A percentile compares a stretch with the other conserved stretches of the same genome.
Conservation (phyloP, 2,113 vertebrate genomes). For the Chionodraco myersi region DNA sequence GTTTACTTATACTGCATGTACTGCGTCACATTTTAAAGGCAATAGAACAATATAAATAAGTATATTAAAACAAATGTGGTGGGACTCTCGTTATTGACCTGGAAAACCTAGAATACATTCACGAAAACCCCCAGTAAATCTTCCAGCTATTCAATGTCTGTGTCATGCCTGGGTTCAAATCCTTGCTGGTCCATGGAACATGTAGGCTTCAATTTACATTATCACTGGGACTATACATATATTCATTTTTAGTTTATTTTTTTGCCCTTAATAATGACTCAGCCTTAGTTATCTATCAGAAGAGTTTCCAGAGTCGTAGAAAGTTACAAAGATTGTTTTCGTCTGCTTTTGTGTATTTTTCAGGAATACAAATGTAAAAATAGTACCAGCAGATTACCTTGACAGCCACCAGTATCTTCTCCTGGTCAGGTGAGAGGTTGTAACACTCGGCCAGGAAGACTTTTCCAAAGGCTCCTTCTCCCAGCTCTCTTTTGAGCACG, state of each 20-base stretch:
- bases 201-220: no score
- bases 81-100: no score
- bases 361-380: background rate
- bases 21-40: background rate
- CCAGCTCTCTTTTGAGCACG: slow-evolving; percentile 96
- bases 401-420: slow-evolving; percentile 98
- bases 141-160: background rate
- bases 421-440: slow-evolving; percentile 94
- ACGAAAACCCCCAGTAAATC: background rate
- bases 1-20: background rate
- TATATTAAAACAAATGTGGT: background rate
- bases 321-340: background rate
- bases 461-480: slow-evolving; percentile 98
- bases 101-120: background rate
- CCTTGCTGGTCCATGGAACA: background rate
- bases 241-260: no score
- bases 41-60: background rate
- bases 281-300: no score
- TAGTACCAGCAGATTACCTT: slow-evolving; percentile 87
- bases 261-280: no score
- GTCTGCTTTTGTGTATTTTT: background rate
- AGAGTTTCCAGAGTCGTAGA: no score
- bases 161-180: background rate
- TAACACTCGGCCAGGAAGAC: slow-evolving; percentile 98
- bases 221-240: no score